These are phyloP conservation scores for Drosophila burlai DNA, from an alignment of 1,140 invertebrate species.

Conservation along the genomic window DNA sequence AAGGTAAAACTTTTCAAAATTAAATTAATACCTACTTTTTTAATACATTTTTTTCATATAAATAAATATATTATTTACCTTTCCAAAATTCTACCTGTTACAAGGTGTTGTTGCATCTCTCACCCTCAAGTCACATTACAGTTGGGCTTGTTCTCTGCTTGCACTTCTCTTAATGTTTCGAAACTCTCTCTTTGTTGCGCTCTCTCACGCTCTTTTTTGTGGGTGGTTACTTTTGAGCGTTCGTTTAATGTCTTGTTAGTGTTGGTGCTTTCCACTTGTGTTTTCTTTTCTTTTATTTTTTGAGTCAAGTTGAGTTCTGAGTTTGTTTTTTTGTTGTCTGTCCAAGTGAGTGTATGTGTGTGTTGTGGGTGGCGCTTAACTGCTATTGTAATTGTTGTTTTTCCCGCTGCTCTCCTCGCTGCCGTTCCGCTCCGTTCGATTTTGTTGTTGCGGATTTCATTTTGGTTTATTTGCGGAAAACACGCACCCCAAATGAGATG, in stretches of 20 bases:
- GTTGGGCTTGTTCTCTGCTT: not conserved
- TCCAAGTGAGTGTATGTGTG: constrained; percentile 4
- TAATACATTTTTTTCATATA: not conserved
- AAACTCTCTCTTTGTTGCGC: not conserved
- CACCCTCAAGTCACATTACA: not conserved
- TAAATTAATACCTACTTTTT: not conserved
- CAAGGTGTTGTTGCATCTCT: not conserved
- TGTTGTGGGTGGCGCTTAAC: constrained; percentile 68
- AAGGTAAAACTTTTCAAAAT: no score
- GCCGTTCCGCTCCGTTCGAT: constrained; percentile 24
- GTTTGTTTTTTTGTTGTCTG: constrained; percentile 5
- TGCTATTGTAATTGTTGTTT: constrained; percentile 26
- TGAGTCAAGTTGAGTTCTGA: constrained; percentile 1
- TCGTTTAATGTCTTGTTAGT: constrained; percentile 23
- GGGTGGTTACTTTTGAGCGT: constrained; percentile 49
- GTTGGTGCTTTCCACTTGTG: constrained; percentile 32
- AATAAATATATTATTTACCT: not conserved
- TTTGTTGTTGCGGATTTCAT: constrained; percentile 55
- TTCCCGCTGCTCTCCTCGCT: not conserved
- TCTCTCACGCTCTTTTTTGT: constrained; percentile 35
- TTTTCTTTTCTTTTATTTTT: constrained; percentile 30
- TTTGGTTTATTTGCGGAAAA: constrained; percentile 50
- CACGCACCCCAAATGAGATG: constrained; percentile 46
- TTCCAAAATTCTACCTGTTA: not conserved
- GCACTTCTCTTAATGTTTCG: not conserved